phyloP scores from a whole-genome alignment of 1,140 invertebrate genomes.

The Andrena cerasifolii region DNA sequence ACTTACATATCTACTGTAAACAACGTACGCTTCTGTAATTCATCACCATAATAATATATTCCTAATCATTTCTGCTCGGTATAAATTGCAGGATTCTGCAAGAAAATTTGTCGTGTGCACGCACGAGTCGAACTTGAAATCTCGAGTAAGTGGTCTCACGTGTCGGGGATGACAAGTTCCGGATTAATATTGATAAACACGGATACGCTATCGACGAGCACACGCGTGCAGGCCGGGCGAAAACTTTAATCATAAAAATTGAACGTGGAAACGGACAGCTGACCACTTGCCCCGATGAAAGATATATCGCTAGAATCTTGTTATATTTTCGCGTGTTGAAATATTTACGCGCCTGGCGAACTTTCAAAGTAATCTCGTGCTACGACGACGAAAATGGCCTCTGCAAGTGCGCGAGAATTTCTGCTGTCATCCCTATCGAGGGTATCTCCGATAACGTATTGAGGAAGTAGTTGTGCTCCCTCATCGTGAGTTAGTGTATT shows the following conservation, averaged over 20 bases:
- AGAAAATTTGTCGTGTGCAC: background rate
- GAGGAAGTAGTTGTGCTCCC: no score
- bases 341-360: slow-evolving; percentile 20
- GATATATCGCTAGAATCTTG: slow-evolving; percentile 47
- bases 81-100: background rate
- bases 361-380: slow-evolving; percentile 17
- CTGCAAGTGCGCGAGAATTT: background rate
- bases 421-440: background rate
- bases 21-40: slow-evolving; percentile 11
- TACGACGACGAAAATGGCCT: background rate
- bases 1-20: slow-evolving; percentile 54
- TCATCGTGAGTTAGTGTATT: no score
- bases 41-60: background rate
- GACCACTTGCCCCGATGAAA: slow-evolving; percentile 25
- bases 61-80: background rate
- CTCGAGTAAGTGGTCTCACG: slow-evolving; percentile 30
- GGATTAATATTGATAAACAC: slow-evolving; percentile 47
- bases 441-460: no score
- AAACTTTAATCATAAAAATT: slow-evolving; percentile 57
- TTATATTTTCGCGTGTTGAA: slow-evolving; percentile 45
- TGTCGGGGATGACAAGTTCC: slow-evolving; percentile 21
- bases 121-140: background rate
- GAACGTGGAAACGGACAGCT: slow-evolving; percentile 43
- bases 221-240: slow-evolving; percentile 2
- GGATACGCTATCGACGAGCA: background rate